Evolutionary conservation across 1,140 invertebrate genomes (phyloP), one percentile per base, ranked within the genome.

Genomic region (Pogonus chalceus): DNA sequence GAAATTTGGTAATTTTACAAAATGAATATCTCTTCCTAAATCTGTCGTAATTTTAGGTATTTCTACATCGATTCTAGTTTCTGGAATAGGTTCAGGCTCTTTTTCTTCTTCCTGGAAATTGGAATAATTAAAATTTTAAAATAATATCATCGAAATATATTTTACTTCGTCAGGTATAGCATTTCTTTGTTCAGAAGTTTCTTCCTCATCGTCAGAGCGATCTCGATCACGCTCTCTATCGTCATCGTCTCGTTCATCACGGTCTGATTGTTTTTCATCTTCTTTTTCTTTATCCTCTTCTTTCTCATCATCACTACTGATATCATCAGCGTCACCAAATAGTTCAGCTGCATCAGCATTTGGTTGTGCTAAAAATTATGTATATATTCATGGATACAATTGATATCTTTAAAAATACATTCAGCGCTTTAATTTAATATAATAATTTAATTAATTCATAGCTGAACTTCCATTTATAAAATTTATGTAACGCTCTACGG

Each of bases 61-160:
- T 74, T 96, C 92, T 0, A 96, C 93, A 66, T 97, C 93, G 52
- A 97, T 97, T 63, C 90, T 76, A 0, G 93, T 96, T 74, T 97
- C 93, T 23, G 90, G 91, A 20, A 84, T 78, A 16, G 83, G 83
- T 60, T 90, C 84, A 39, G 83, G 81, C 61, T 86, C 84, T 60
- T 83, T 80, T 62, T 87, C 83, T 62, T 84, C 55, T 65, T 76
- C 75, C 72, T 60, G 54, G 47, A 55, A 39, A 58, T 57, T 52
- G 46, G 39, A 52, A 56, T 56, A 26, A 18, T 4, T 23, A 52
- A 31, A 48, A 57, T 51, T 31, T 31, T 56, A 20, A 51, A 50
- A 21, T 18, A 49, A 7, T 26, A 55, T 39, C 47, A 52, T 50
- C n/a, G 22, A 54, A 46, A 58, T 52, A 23, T 31, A 18, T 24